Percentiles rank a stretch among this genome's conserved stretches.
phyloP scores from a whole-genome alignment of 2,113 vertebrate genomes.

The Psilopogon haemacephalus region DNA sequence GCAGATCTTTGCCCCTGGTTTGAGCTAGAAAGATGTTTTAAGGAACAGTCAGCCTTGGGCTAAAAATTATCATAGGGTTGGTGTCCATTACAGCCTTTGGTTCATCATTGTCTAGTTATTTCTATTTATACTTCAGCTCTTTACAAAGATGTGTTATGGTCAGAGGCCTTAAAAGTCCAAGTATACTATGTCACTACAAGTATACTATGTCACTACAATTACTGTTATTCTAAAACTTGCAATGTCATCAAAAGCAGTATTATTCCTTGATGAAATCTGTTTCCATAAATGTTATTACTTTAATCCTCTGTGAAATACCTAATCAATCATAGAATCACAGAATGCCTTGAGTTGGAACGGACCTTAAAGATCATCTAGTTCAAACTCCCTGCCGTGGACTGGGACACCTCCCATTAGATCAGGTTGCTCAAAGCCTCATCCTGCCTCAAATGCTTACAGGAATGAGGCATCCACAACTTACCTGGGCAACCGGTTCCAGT shows the following conservation, averaged over 20 bases:
- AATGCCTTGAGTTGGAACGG: no score
- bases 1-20: neutral
- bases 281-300: neutral
- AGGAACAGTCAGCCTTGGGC: neutral
- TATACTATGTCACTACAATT: neutral
- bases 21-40: neutral
- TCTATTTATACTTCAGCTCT: constrained; percentile 28
- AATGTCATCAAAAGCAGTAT: neutral
- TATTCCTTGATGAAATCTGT: neutral
- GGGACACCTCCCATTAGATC: no score
- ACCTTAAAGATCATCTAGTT: no score
- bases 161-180: neutral
- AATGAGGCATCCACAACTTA: no score
- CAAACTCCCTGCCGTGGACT: no score
- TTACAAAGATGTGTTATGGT: neutral
- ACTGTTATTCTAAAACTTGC: neutral
- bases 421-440: no score
- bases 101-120: constrained; percentile 36
- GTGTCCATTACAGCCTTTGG: no score
- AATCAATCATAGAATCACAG: neutral
- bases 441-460: no score
- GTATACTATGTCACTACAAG: neutral
- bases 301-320: neutral
- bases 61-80: neutral
- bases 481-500: no score